Evolutionary conservation across 1,140 invertebrate species (phyloP), one percentile per base, ranked within the genome.

Genomic region (Linepithema humile): DNA sequence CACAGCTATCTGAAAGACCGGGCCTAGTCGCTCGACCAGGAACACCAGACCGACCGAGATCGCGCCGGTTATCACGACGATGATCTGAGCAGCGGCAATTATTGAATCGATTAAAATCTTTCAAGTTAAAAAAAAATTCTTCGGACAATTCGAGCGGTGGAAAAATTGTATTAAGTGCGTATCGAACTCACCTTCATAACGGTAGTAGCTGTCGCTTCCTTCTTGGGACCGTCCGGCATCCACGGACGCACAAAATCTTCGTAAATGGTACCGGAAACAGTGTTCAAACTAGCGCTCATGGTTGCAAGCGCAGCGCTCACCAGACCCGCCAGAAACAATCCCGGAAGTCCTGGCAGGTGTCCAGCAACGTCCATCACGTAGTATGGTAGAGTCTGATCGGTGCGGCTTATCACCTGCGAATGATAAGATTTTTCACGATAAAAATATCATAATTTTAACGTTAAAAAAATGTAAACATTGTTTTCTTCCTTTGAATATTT

Each of bases 261-360:
- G 88, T 95, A 95, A 60, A 95, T 94, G 0, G 95, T 95, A 1
- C 95, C 95, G 5, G 95, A 93, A 29, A 96, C 85, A 3, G 95
- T 95, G 85, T 96, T 96, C 15, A 96, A 89, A 32, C 82, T 86
- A 7, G 93, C 91, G 38, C 92, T 94, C 91, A 94, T 90, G 10
- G 93, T 93, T 2, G 93, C 96, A 35, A 97, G 92, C n/a, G 96
- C 96, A 5, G 96, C 96, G 87, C 96, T 96, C 84, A 97, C 97
- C 6, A 97, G 94, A 69, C 96, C 96, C n/a, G 96, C 96, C 1
- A 97, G 94, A 91, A 97, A 97, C n/a, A 97, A 90, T 64, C 97
- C 96, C 0, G 96, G 95, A 73, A 97, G 90, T 48, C 96, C 96
- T 3, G 95, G 95, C 55, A 96, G 91, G 26, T 92, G 60, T 3